Evolutionary conservation across 2,113 vertebrate genomes (phyloP).

Genomic region (Grammomys surdaster): DNA sequence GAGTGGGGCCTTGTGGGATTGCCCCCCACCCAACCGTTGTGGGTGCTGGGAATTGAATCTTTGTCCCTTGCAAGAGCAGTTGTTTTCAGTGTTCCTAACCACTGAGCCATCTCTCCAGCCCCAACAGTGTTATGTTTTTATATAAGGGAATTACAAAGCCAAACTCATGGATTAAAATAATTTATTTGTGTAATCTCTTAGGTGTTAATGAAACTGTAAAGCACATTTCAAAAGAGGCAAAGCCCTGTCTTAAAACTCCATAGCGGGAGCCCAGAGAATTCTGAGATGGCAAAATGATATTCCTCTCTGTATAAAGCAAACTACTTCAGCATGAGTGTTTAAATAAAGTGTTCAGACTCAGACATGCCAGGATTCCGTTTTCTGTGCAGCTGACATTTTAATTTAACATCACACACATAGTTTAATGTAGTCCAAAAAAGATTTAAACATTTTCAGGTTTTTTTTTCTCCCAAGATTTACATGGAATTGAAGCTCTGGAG

Average conservation of each 20-base stretch:
- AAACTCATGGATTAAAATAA: neutral
- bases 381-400: neutral
- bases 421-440: neutral
- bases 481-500: neutral
- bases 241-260: neutral
- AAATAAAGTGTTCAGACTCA: neutral
- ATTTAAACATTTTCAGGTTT: neutral
- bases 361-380: neutral
- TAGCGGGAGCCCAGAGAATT: neutral
- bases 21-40: neutral
- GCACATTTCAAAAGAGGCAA: neutral
- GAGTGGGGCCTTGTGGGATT: neutral
- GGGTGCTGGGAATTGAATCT: neutral
- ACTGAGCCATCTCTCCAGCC: neutral
- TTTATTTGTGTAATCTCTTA: slow-evolving; percentile 44
- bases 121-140: neutral
- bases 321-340: neutral
- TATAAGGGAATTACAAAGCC: slow-evolving; percentile 6
- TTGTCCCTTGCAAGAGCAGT: neutral
- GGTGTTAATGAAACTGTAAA: slow-evolving; percentile 27
- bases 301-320: neutral
- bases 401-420: neutral
- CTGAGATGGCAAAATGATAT: neutral
- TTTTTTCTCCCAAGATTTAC: neutral
- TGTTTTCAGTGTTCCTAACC: neutral